These are phyloP conservation scores for Entomobrya multifasciata DNA, from an alignment of 2,888 invertebrate species.

Conservation along the genomic window DNA sequence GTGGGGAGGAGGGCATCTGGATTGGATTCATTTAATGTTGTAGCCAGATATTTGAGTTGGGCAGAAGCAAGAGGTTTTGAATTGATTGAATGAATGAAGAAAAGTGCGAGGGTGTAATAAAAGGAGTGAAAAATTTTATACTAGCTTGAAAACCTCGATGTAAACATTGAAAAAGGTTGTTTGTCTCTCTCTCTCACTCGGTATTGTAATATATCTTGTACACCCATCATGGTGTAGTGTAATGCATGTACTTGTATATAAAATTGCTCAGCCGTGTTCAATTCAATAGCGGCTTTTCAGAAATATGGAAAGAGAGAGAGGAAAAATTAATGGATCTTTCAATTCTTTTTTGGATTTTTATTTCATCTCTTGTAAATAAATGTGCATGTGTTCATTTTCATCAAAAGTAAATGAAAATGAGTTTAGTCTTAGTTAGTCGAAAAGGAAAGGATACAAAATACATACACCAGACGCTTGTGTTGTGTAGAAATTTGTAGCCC, in stretches of 20 bases:
- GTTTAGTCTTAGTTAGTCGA: conserved; percentile 21
- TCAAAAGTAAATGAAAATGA: conserved; percentile 29
- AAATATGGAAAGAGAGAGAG: conserved; percentile 54
- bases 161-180: conserved; percentile 35
- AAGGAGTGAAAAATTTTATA: conserved; percentile 53
- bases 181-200: neutral
- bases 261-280: conserved; percentile 1
- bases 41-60: conserved; percentile 31
- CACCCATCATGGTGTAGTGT: neutral
- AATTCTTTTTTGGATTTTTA: conserved; percentile 57
- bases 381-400: conserved; percentile 61
- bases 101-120: conserved; percentile 69
- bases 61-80: conserved; percentile 47
- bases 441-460: neutral
- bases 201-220: conserved; percentile 13
- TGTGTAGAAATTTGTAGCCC: neutral
- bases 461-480: neutral
- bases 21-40: conserved; percentile 53
- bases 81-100: conserved; percentile 54
- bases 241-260: conserved; percentile 33
- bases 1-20: conserved; percentile 49
- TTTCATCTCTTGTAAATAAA: conserved; percentile 50
- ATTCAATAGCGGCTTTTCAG: conserved; percentile 66
- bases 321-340: conserved; percentile 58
- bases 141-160: conserved; percentile 36